Base-by-base conservation (phyloP, 2,113 vertebrate genomes). In the Motacilla tschutschensis region DNA sequence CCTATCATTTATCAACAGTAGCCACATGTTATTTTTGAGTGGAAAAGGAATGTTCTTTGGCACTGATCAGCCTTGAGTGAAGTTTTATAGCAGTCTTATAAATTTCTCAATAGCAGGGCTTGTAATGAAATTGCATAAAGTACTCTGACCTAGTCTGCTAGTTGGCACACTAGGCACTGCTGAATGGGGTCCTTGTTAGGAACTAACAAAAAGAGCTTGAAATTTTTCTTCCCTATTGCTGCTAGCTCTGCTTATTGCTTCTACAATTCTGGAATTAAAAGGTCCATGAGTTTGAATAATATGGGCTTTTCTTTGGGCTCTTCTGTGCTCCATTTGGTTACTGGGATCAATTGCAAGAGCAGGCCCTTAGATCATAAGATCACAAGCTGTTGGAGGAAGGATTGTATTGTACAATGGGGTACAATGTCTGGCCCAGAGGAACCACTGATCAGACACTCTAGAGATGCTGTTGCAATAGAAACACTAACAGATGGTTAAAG, bases 21-120 rank as follows among this genome's bases (percentile, higher is more conserved):
- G 31, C 36, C 63, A 81, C 57, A 51, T 12, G 47, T 60, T 85
- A 89, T 90, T 82, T 91, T 91, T 88, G 85, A 79, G 83, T 63
- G 82, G 82, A 86, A 91, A 95, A 94, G 29, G 73, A 94, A 87
- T n/a, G 83, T 79, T 89, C 77, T 93, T 88, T 91, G 69, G 88
- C 74, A 62, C 67, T 55, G 72, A 38, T 83, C 72, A 91, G 60
- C 70, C 87, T 76, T 77, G 71, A 80, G 46, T 69, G 74, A 93
- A 94, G 71, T 92, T 92, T 87, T 85, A 90, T 58, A 55, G 76
- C 70, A 71, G 55, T 66, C 59, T 91, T 89, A 89, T 62, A 93
- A 92, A 93, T 90, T 87, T 94, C 59, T 77, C 74, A 78, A 67
- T 78, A 85, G 35, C 38, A 83, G 26, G 35, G 16, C 69, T 93